phyloP scores from a whole-genome alignment of 1,140 invertebrate genomes.

The Pachypsylla venusta region DNA sequence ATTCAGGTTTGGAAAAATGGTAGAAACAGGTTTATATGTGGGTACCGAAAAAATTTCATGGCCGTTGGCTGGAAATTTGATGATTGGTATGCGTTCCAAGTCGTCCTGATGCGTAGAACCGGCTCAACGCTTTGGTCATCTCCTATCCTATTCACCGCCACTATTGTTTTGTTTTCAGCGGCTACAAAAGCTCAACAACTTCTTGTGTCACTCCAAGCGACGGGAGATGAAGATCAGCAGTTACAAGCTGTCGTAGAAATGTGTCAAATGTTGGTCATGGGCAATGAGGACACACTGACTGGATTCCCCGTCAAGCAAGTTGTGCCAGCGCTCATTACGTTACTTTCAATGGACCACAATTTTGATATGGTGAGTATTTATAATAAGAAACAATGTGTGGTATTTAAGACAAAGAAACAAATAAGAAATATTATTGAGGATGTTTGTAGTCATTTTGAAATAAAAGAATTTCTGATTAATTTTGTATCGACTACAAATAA shows the following conservation, averaged over 20 bases:
- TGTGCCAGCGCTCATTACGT: slow-evolving; percentile 78
- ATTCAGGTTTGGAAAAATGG: too few relatives aligned
- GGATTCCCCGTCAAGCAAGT: slow-evolving; percentile 97
- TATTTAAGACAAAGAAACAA: background rate
- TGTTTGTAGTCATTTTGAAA: too few relatives aligned
- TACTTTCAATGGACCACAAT: slow-evolving; percentile 88
- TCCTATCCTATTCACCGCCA: too few relatives aligned
- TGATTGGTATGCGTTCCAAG: too few relatives aligned
- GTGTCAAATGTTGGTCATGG: slow-evolving; percentile 98
- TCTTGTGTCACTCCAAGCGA: slow-evolving; percentile 79
- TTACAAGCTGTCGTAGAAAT: slow-evolving; percentile 95
- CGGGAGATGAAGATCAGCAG: slow-evolving; percentile 91
- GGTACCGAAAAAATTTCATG: too few relatives aligned
- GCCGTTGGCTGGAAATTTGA: too few relatives aligned
- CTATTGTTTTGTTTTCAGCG: slow-evolving; percentile 44
- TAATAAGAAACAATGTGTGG: background rate
- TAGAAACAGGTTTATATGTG: too few relatives aligned
- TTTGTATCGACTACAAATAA: too few relatives aligned
- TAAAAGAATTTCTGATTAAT: background rate
- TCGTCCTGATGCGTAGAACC: too few relatives aligned
- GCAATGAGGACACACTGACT: slow-evolving; percentile 95
- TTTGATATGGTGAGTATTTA: slow-evolving; percentile 74
- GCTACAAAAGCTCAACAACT: slow-evolving; percentile 82
- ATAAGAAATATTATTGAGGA: too few relatives aligned
- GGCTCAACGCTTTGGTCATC: too few relatives aligned